These are phyloP conservation scores for Elmis aenea DNA, from an alignment of 2,888 invertebrate genomes.

Conservation along the genomic window DNA sequence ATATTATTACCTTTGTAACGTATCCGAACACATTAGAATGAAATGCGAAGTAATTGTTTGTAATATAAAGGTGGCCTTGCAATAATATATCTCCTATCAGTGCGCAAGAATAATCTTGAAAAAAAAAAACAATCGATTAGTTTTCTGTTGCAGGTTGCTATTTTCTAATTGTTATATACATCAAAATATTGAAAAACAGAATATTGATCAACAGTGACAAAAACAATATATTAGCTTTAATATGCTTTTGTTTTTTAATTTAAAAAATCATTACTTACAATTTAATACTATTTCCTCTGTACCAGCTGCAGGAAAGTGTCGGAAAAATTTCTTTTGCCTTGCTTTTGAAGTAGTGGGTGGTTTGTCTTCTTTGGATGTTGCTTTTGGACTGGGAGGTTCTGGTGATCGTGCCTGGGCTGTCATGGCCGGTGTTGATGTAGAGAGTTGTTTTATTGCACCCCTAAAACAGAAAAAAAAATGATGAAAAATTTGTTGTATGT, in stretches of 20 bases:
- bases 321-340: conserved; percentile 83
- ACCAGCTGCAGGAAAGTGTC: conserved; percentile 80
- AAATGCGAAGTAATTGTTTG: conserved; percentile 92
- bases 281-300: conserved; percentile 81
- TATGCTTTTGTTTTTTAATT: too few relatives aligned
- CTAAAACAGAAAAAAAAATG: conserved; percentile 35
- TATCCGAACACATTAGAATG: conserved; percentile 95
- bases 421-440: conserved; percentile 52
- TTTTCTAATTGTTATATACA: too few relatives aligned
- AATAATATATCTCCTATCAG: conserved; percentile 86
- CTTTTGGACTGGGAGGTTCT: conserved; percentile 24
- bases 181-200: too few relatives aligned
- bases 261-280: conserved; percentile 70
- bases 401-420: conserved; percentile 39
- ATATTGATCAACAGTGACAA: too few relatives aligned
- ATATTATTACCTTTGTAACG: conserved; percentile 71
- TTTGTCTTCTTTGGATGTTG: conserved; percentile 37
- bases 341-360: conserved; percentile 60
- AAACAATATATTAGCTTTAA: too few relatives aligned
- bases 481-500: conserved; percentile 5
- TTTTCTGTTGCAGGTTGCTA: too few relatives aligned
- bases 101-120: conserved; percentile 86
- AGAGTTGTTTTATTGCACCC: conserved; percentile 57
- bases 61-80: conserved; percentile 91
- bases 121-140: conserved; percentile 19